A percentile compares a stretch with the other conserved stretches of the same genome.
Evolutionary conservation across 2,113 vertebrate species (phyloP).

Genomic region (Lates calcarifer): DNA sequence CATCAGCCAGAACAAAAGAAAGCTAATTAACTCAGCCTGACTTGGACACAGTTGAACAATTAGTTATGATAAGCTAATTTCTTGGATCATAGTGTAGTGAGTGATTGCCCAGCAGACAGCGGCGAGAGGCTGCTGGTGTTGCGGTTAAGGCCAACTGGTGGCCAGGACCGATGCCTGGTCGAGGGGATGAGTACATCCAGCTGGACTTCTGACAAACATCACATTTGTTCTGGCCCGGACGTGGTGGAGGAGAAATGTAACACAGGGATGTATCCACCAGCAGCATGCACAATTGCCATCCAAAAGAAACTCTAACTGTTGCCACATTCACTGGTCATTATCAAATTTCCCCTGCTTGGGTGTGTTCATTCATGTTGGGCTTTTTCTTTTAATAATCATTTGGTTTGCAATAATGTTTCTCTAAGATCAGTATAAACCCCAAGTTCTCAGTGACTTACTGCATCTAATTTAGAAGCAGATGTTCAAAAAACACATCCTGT

Average conservation of each 20-base stretch:
- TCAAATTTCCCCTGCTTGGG: neutral
- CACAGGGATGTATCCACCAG: conserved; percentile 8
- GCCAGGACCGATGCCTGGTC: neutral
- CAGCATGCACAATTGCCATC: neutral
- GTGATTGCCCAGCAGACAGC: conserved; percentile 12
- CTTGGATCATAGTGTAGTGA: conserved; percentile 43
- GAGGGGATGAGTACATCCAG: conserved; percentile 27
- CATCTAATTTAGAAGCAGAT: conserved; percentile 37
- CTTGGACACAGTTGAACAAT: conserved; percentile 54
- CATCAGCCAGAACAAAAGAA: conserved; percentile 66
- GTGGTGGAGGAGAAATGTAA: conserved; percentile 11
- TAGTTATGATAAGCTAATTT: conserved; percentile 58
- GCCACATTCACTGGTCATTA: conserved; percentile 35
- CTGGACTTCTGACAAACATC: conserved; percentile 52
- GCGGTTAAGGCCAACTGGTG: neutral
- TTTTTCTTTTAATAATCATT: neutral
- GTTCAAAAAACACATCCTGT: conserved; percentile 6
- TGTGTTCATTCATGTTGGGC: neutral
- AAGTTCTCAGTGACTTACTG: neutral
- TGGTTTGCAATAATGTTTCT: neutral
- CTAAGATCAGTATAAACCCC: neutral
- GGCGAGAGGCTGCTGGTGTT: conserved; percentile 6
- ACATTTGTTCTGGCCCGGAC: conserved; percentile 22
- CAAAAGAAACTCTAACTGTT: conserved; percentile 31
- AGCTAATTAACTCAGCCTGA: conserved; percentile 75